phyloP scores from a whole-genome alignment of 1,140 invertebrate species.

The Holcopasites calliopsidis region DNA sequence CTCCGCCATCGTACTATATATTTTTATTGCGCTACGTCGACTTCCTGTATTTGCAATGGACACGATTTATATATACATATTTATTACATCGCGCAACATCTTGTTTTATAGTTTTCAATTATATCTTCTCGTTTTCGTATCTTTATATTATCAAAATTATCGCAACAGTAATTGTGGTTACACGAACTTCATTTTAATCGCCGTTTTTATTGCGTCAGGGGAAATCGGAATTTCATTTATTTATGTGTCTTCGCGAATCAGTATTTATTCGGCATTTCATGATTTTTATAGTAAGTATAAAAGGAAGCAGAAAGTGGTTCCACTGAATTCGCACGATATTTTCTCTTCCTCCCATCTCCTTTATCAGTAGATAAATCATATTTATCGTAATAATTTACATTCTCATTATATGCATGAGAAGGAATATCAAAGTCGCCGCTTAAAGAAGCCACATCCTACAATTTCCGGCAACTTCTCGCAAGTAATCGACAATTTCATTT shows the following conservation, averaged over 20 bases:
- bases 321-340: background rate
- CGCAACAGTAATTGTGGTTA: too few species aligned
- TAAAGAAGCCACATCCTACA: background rate
- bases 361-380: too few species aligned
- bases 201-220: too few species aligned
- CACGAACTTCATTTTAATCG: too few species aligned
- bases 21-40: constrained; percentile 21
- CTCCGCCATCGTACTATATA: background rate
- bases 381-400: constrained; percentile 11
- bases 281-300: background rate
- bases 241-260: background rate
- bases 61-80: too few species aligned
- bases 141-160: too few species aligned
- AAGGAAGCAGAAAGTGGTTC: too few species aligned
- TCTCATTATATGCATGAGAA: too few species aligned
- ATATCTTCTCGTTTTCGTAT: too few species aligned
- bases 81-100: too few species aligned
- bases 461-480: constrained; percentile 20
- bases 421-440: constrained; percentile 10
- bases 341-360: background rate
- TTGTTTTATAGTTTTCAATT: too few species aligned
- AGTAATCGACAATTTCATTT: constrained; percentile 15
- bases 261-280: background rate
- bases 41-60: constrained; percentile 9
- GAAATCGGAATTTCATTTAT: too few species aligned